Evolutionary conservation across 2,888 invertebrate genomes (phyloP).

Genomic region (Orthonevra nobilis): DNA sequence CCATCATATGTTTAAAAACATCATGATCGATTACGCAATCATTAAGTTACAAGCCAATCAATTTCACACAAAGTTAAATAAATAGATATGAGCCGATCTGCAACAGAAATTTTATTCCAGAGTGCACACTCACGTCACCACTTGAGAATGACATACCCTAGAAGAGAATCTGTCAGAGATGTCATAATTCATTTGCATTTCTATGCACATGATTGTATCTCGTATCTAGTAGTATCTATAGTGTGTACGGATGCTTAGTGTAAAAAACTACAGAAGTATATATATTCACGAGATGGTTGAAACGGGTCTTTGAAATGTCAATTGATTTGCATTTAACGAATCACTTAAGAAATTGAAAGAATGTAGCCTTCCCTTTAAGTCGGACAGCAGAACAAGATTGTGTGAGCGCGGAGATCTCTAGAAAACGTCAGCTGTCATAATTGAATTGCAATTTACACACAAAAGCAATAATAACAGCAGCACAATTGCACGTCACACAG

Average conservation of each 20-base stretch:
- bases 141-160: constrained; percentile 68
- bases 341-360: constrained; percentile 67
- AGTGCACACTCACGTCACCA: constrained; percentile 64
- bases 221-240: background rate
- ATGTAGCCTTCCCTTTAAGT: constrained; percentile 48
- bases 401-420: background rate
- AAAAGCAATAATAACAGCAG: constrained; percentile 56
- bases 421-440: constrained; percentile 67
- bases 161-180: constrained; percentile 68
- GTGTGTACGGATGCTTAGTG: constrained; percentile 31
- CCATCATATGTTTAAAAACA: constrained; percentile 38
- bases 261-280: no score
- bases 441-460: constrained; percentile 71
- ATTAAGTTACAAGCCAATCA: constrained; percentile 58
- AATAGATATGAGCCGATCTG: constrained; percentile 23
- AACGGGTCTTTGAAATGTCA: constrained; percentile 54
- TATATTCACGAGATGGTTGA: background rate
- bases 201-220: constrained; percentile 23
- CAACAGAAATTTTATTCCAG: constrained; percentile 39
- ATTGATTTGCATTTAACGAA: constrained; percentile 71
- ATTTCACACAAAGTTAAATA: constrained; percentile 30
- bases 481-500: constrained; percentile 40
- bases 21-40: constrained; percentile 67
- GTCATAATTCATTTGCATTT: constrained; percentile 70
- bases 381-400: no score